Conservation (phyloP, 2,888 invertebrate genomes). For the Chloromyia formosa region DNA sequence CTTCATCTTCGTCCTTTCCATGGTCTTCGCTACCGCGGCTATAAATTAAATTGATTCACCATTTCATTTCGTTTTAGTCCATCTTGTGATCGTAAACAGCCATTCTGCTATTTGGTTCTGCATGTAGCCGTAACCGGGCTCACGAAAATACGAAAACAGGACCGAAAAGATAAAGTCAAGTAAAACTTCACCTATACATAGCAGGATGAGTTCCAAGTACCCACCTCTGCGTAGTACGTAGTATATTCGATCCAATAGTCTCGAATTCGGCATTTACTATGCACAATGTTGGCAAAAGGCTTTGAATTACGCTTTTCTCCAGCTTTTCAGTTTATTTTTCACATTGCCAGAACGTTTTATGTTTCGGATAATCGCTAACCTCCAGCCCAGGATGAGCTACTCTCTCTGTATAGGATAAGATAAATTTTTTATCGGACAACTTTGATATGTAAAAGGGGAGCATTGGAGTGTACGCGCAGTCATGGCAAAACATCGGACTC, state of each 20-base stretch:
- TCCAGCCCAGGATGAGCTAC: background rate
- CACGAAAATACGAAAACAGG: background rate
- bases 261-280: background rate
- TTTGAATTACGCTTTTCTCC: slow-evolving; percentile 21
- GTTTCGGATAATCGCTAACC: slow-evolving; percentile 5
- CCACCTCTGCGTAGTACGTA: background rate
- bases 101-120: slow-evolving; percentile 20
- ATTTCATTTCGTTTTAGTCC: slow-evolving; percentile 47
- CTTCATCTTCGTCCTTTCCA: background rate
- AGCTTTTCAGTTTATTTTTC: slow-evolving; percentile 21
- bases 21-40: slow-evolving; percentile 34
- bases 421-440: slow-evolving; percentile 22
- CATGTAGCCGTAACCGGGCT: background rate
- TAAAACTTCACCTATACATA: background rate
- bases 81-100: slow-evolving; percentile 27
- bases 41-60: slow-evolving; percentile 49
- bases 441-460: background rate
- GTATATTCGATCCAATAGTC: background rate
- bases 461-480: background rate
- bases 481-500: too few species aligned
- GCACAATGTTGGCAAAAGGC: background rate
- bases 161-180: background rate
- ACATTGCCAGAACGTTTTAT: slow-evolving; percentile 11
- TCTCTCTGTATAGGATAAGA: slow-evolving; percentile 15
- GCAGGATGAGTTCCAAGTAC: too few species aligned